Base-by-base conservation (phyloP, 2,113 vertebrate species). In the Fukomys damarensis region DNA sequence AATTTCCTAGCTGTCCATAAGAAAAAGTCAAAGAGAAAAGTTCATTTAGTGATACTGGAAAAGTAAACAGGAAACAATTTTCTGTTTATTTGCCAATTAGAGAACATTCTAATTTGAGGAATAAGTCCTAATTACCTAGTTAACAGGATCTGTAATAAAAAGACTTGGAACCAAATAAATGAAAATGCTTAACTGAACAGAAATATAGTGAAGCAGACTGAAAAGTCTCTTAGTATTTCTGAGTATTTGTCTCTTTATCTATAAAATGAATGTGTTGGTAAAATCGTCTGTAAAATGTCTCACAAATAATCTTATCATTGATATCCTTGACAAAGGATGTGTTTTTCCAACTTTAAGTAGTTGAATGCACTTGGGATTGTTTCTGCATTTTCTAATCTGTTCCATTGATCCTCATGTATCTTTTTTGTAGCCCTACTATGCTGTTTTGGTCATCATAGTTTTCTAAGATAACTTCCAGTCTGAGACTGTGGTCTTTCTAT, bases 181-280 rank as follows among this genome's bases (percentile, higher is more conserved):
- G 20, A 65, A 89, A 96, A 91, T 94, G 65, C 82, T 97, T 93
- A 93, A 59, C 70, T 89, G 63, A 86, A 65, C 70, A 94, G 43
- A 97, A 95, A 70, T 63, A 26, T 5, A 56, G 41, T 81, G 35
- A 86, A 63, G 22, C 4, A 58, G 59, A 77, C 59, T 84, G 14
- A 96, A 61, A 93, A 8, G 3, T 84, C 24, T 70, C 35, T 76
- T 76, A 90, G 38, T 24, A 52, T 14, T 26, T 90, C 24, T 70
- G 13, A 3, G 2, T 54, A 82, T 58, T 13, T 85, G 6, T 66
- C 87, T 94, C 22, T 96, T 87, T 30, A 90, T 63, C 41, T 91
- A 30, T 19, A 95, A 92, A 84, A 89, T 58, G 30, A 94, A 76
- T 85, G 8, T 11, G 0, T 58, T 94, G 2, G 72, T 80, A 70